Percentiles rank a stretch among this genome's conserved stretches.
Evolutionary conservation across 2,888 invertebrate genomes (phyloP).

Genomic region (Troides aeacus): DNA sequence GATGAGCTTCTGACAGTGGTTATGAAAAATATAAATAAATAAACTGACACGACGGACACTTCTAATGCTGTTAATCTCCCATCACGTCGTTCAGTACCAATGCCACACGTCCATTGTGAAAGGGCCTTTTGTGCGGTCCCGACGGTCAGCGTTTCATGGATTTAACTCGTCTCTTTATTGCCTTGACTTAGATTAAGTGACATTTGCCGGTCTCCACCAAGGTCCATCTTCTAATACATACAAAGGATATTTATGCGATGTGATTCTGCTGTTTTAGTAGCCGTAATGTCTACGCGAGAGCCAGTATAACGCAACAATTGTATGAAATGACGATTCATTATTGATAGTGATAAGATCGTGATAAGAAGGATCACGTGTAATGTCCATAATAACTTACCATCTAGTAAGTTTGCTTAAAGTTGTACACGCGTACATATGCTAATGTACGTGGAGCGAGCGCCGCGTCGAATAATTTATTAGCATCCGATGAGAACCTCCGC

Average conservation of each 20-base stretch:
- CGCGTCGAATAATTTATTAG: not conserved
- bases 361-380: too few species aligned
- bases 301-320: too few species aligned
- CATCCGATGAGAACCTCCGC: not conserved
- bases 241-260: slow-evolving; percentile 1
- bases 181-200: slow-evolving; percentile 28
- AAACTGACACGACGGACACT: slow-evolving; percentile 17
- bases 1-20: slow-evolving; percentile 12
- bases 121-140: slow-evolving; percentile 21
- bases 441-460: not conserved
- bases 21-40: slow-evolving; percentile 8
- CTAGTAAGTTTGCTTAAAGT: too few species aligned
- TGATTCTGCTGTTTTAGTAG: too few species aligned
- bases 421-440: too few species aligned
- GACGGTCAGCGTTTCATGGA: slow-evolving; percentile 17
- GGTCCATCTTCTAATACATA: slow-evolving; percentile 7
- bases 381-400: too few species aligned
- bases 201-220: slow-evolving; percentile 17
- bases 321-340: too few species aligned
- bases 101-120: slow-evolving; percentile 28
- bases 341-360: too few species aligned
- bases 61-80: slow-evolving; percentile 22
- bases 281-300: too few species aligned
- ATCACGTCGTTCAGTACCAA: slow-evolving; percentile 25
- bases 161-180: slow-evolving; percentile 20